phyloP scores from a whole-genome alignment of 2,888 invertebrate species.

The Hybos culiciformis region DNA sequence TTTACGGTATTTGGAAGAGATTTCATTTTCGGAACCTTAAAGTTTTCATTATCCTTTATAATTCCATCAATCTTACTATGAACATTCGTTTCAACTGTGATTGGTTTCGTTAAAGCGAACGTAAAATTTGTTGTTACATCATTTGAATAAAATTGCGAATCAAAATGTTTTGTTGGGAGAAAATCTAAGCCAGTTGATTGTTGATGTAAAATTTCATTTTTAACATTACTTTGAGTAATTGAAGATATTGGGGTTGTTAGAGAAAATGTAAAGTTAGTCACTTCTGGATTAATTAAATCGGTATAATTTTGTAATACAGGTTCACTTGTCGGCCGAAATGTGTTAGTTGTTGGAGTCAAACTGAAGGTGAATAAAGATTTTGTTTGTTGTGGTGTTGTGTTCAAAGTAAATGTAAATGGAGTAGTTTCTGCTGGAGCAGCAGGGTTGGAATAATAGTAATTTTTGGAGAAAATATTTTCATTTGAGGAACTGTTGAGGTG shows the following conservation, averaged over 20 bases:
- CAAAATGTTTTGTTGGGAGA: background rate
- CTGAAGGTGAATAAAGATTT: constrained; percentile 15
- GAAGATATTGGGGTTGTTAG: constrained; percentile 12
- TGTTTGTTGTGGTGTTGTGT: no score
- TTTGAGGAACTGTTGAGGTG: background rate
- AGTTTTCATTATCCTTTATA: no score
- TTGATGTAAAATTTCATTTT: no score
- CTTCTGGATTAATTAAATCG: no score
- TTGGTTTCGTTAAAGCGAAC: constrained; percentile 14
- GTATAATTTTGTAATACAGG: no score
- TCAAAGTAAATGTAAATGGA: constrained; percentile 4
- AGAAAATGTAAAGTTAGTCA: constrained; percentile 16
- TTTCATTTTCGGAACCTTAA: no score
- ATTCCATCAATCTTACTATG: no score
- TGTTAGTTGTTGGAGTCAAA: constrained; percentile 7
- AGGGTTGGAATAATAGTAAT: background rate
- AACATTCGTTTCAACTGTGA: constrained; percentile 3
- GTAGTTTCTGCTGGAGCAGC: background rate
- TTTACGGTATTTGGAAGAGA: no score
- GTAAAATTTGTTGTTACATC: constrained; percentile 11
- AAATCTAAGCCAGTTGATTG: background rate
- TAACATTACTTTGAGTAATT: constrained; percentile 4
- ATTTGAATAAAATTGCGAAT: constrained; percentile 1
- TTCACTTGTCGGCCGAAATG: no score
- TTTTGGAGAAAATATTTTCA: background rate